These are phyloP conservation scores for Hypanus sabinus DNA, from an alignment of 2,113 vertebrate genomes.

Conservation along the genomic window DNA sequence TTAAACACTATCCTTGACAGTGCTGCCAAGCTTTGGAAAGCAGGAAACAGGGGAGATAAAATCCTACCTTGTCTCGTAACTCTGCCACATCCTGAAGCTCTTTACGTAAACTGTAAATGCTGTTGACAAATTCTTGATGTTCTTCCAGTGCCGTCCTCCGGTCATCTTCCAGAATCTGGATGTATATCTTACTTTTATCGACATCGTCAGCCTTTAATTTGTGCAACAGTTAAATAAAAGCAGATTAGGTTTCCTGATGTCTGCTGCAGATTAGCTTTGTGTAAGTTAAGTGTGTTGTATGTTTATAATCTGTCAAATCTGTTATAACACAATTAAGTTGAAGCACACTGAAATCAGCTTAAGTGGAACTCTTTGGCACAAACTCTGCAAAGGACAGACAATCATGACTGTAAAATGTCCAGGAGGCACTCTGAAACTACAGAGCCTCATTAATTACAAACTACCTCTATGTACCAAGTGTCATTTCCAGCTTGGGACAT, in stretches of 20 bases:
- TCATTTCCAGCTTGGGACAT: no score
- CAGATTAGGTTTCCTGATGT: neutral
- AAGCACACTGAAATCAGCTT: neutral
- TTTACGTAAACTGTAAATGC: slow-evolving; percentile 65
- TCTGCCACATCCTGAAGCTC: slow-evolving; percentile 63
- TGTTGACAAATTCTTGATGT: slow-evolving; percentile 58
- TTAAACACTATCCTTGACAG: neutral
- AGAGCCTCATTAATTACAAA: no score
- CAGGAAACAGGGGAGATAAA: no score
- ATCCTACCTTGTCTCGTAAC: slow-evolving; percentile 58
- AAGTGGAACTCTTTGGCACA: no score
- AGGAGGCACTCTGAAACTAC: neutral
- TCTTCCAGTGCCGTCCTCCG: slow-evolving; percentile 52
- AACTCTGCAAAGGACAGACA: no score
- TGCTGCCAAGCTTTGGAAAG: neutral
- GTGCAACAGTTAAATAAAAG: neutral
- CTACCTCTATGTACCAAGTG: no score
- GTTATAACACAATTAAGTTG: neutral
- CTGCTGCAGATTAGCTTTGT: neutral
- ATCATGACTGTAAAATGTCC: neutral
- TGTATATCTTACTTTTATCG: slow-evolving; percentile 48
- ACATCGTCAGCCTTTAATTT: slow-evolving; percentile 46
- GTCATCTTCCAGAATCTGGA: slow-evolving; percentile 54
- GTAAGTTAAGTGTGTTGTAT: neutral
- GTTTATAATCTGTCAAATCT: no score